Percentiles rank a stretch among this genome's conserved stretches.
These are phyloP conservation scores for Lathamus discolor DNA, from an alignment of 2,113 vertebrate species.

Conservation along the genomic window DNA sequence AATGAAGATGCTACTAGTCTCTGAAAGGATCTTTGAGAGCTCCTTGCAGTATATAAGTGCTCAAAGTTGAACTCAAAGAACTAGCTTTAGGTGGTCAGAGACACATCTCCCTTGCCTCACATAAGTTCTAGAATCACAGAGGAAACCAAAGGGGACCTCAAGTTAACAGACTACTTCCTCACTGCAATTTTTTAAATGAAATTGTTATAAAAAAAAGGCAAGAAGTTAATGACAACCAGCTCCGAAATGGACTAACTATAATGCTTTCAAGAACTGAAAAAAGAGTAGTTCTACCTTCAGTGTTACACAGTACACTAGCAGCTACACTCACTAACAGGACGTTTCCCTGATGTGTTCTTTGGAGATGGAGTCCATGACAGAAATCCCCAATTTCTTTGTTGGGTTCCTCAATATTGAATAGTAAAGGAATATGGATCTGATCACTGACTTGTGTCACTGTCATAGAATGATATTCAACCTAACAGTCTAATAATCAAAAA, in stretches of 20 bases:
- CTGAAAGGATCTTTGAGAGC: neutral
- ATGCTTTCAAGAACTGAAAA: neutral
- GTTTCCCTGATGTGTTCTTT: fast-evolving
- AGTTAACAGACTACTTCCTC: neutral
- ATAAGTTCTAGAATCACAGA: neutral
- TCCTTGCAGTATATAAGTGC: neutral
- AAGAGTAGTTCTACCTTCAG: neutral
- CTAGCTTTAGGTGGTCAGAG: neutral
- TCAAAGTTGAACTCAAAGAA: neutral
- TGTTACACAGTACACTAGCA: neutral
- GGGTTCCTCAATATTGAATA: neutral
- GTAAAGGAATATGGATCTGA: neutral
- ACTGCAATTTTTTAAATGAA: neutral
- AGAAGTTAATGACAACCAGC: neutral
- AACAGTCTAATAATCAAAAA: neutral
- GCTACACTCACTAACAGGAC: neutral
- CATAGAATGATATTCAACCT: neutral
- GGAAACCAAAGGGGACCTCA: neutral
- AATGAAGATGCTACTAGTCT: neutral
- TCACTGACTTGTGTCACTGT: neutral
- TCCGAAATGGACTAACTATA: neutral
- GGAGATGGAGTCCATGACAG: neutral
- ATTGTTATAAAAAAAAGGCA: neutral
- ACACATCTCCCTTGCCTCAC: neutral
- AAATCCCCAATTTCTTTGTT: neutral